These are phyloP conservation scores for Karalla daura DNA, from an alignment of 2,797 vertebrate genomes.

Conservation along the genomic window DNA sequence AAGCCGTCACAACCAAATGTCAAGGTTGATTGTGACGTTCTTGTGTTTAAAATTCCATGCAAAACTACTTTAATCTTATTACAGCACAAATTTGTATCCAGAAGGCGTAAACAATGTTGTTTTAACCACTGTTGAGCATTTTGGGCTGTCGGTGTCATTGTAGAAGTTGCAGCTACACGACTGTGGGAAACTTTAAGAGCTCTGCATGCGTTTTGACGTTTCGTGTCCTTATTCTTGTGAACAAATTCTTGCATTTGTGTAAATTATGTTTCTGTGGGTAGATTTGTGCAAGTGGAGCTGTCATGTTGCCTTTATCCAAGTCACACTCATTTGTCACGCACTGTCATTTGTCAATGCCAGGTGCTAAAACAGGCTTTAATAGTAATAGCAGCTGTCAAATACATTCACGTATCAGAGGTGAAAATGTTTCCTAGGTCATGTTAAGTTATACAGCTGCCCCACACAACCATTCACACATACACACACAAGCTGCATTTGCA, in stretches of 20 bases:
- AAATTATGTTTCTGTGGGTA: neutral
- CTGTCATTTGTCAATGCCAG: neutral
- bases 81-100: neutral
- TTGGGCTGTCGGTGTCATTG: no score
- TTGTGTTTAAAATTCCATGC: neutral
- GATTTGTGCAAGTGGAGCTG: neutral
- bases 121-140: neutral
- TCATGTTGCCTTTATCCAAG: neutral
- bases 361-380: neutral
- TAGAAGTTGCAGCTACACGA: no score
- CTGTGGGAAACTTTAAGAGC: neutral
- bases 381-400: constrained; percentile 10
- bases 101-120: neutral
- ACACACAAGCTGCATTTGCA: neutral
- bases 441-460: neutral
- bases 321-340: neutral
- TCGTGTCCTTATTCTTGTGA: neutral
- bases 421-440: neutral
- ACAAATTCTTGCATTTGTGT: neutral
- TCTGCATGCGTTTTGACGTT: neutral
- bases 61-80: neutral
- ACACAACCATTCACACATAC: no score
- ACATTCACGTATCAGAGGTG: neutral
- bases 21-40: constrained; percentile 29
- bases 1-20: constrained; percentile 52